Conservation (phyloP, 2,113 vertebrate species). For the Apodemus speciosus region DNA sequence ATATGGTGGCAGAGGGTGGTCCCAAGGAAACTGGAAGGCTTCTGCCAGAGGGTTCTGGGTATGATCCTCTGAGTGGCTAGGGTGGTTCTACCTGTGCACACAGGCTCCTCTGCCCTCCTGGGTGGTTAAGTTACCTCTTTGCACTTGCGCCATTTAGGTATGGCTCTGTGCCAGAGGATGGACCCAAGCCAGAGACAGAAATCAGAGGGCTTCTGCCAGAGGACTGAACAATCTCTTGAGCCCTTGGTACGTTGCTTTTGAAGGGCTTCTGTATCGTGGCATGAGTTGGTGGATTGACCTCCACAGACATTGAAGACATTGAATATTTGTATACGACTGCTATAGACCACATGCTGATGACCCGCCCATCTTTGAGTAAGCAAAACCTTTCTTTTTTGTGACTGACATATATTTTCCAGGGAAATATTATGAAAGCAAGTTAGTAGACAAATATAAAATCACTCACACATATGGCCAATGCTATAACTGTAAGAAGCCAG, state of each 20-base stretch:
- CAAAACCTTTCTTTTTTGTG: not conserved
- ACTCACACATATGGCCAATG: not conserved
- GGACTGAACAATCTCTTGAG: not conserved
- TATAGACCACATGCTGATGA: fast-evolving
- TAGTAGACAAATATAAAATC: not conserved
- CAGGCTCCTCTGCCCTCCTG: too few species aligned
- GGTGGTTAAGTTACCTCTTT: too few species aligned
- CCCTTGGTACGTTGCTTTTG: fast-evolving
- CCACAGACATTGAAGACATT: not conserved
- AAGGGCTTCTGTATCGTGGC: fast-evolving
- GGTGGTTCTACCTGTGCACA: too few species aligned
- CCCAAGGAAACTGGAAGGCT: too few species aligned
- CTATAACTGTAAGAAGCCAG: not conserved
- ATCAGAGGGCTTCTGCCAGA: too few species aligned
- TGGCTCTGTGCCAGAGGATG: too few species aligned
- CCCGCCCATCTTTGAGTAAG: fast-evolving
- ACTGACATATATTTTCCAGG: not conserved
- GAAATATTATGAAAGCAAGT: not conserved
- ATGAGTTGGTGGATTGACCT: not conserved
- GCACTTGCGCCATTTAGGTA: too few species aligned
- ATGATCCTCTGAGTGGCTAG: too few species aligned
- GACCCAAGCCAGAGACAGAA: too few species aligned
- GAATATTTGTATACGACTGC: too few species aligned
- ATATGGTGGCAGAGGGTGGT: too few species aligned
- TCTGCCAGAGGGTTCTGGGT: too few species aligned